Conservation (phyloP, 2,888 invertebrate genomes). For the Stegophylla sp. region DNA sequence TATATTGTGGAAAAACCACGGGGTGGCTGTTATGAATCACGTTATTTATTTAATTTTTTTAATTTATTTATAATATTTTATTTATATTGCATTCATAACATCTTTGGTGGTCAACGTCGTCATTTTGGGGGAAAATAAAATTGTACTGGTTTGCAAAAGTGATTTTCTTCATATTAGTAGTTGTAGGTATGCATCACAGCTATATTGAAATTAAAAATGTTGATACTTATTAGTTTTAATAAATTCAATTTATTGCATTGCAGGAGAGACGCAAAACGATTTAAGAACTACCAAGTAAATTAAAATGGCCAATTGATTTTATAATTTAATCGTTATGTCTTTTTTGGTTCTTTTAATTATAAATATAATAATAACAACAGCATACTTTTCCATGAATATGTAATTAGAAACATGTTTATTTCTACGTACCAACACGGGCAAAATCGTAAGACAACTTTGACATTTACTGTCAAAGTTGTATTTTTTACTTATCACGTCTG, state of each 20-base stretch:
- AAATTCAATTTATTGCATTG: background rate
- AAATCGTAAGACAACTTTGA: conserved; percentile 38
- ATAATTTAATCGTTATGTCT: conserved; percentile 41
- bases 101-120: conserved; percentile 18
- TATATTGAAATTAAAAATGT: background rate
- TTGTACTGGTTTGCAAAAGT: background rate
- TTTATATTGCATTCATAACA: background rate
- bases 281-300: conserved; percentile 12
- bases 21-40: conserved; percentile 18
- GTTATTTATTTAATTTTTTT: background rate
- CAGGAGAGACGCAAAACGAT: conserved; percentile 18
- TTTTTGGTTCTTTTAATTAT: conserved; percentile 28
- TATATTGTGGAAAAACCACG: conserved; percentile 20
- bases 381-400: conserved; percentile 49
- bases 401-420: conserved; percentile 35
- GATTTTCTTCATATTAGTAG: background rate
- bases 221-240: background rate
- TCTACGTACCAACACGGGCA: background rate
- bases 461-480: conserved; percentile 33
- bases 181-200: too few relatives aligned
- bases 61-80: background rate
- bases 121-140: background rate
- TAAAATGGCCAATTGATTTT: conserved; percentile 34
- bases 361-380: conserved; percentile 44
- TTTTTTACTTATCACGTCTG: background rate